Evolutionary conservation across 1,140 invertebrate species (phyloP).

Genomic region (Neelides sp.): DNA sequence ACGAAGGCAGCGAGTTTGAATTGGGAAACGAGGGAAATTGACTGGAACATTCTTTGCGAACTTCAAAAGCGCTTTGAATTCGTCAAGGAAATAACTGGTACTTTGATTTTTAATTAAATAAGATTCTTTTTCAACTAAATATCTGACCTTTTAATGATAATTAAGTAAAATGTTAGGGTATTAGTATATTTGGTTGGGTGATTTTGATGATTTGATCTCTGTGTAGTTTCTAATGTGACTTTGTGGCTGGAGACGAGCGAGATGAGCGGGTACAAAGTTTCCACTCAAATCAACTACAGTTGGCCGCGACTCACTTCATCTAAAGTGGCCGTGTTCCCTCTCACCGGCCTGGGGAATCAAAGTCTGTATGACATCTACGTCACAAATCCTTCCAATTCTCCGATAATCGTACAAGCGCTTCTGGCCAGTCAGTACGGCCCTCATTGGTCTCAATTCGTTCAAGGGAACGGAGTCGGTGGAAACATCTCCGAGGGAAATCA

Average conservation of each 20-base stretch:
- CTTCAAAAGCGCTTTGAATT: slow-evolving; percentile 25
- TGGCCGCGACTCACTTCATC: slow-evolving; percentile 53
- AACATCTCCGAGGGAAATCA: slow-evolving; percentile 21
- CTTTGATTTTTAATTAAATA: not conserved
- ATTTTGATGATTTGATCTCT: slow-evolving; percentile 10
- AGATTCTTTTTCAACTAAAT: not conserved
- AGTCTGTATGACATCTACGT: slow-evolving; percentile 49
- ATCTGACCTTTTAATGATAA: too few relatives aligned
- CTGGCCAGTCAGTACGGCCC: slow-evolving; percentile 43
- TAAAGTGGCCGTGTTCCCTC: slow-evolving; percentile 52
- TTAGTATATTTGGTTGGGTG: not conserved
- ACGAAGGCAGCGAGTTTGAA: slow-evolving; percentile 9
- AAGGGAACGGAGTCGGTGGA: slow-evolving; percentile 10
- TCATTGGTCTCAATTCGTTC: slow-evolving; percentile 20
- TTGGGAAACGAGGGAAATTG: slow-evolving; percentile 25
- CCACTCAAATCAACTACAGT: slow-evolving; percentile 52
- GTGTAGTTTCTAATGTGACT: slow-evolving; percentile 49
- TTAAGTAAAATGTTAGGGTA: too few relatives aligned
- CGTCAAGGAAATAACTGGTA: slow-evolving; percentile 24
- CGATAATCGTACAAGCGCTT: slow-evolving; percentile 48
- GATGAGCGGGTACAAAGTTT: slow-evolving; percentile 56
- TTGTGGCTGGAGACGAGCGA: slow-evolving; percentile 63
- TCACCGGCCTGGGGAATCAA: slow-evolving; percentile 67
- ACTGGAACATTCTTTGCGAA: slow-evolving; percentile 18
- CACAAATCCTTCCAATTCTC: slow-evolving; percentile 47